Evolutionary conservation across 2,888 invertebrate species (phyloP), one percentile per base, ranked within the genome.

Genomic region (Aricia artaxerxes): DNA sequence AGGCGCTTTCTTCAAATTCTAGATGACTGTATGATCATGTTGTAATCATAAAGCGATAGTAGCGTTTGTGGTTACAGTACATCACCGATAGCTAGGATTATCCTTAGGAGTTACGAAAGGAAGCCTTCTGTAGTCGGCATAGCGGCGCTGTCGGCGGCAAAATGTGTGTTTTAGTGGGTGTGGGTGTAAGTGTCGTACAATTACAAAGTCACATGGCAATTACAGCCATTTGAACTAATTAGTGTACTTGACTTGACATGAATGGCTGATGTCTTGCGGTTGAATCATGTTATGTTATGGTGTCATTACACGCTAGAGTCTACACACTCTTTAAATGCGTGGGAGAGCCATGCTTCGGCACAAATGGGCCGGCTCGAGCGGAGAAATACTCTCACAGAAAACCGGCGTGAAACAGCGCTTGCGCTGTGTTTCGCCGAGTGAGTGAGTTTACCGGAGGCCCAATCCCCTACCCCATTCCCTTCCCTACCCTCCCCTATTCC

Each of bases 141-240:
- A 53, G 13, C 44, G 53, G 53, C 1, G 53, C 13, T 53, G 53
- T 53, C 13, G 53, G 13, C 53, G 13, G 13, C 13, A 53, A 53
- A 53, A 53, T 53, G 13, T 4, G 2, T 53, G 53, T 53, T 11
- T 13, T 61, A 61, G 61, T 61, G 61, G 7, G 9, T 61, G n/a
- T 60, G 11, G 49, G 49, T 49, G 49, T 49, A 11, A 5, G 2
- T 49, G 49, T 49, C 2, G 49, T 57, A 57, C 57, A 57, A 57
- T 57, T 57, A 16, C 57, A 16, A 57, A 57, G 16, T 57, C 16
- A 16, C 61, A 9, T 1, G 64, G 9, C 11, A 24, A 64, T 64
- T 64, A 64, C 64, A 64, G 31, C 31, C 24, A 64, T 64, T 31
- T 64, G 64, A 64, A 64, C 64, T 64, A 11, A 64, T 64, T 64